These are phyloP conservation scores for Chlamydotis undulata DNA, from an alignment of 2,113 vertebrate genomes.

Conservation along the genomic window DNA sequence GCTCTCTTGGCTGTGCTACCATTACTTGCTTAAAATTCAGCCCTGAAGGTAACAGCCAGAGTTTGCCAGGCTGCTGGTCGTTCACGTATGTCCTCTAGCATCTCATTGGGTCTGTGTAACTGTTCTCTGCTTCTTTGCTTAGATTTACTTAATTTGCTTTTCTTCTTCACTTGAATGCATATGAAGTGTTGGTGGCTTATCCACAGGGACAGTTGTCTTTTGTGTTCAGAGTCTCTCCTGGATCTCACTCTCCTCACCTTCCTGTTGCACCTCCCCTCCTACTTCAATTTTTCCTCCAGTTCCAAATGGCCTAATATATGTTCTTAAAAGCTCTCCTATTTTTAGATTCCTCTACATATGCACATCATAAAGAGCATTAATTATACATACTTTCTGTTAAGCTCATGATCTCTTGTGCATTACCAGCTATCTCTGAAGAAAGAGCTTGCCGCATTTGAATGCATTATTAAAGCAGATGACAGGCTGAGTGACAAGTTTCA, in stretches of 20 bases:
- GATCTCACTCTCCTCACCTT: not conserved
- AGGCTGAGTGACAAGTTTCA: conserved; percentile 1
- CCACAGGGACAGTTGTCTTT: not conserved
- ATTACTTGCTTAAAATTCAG: not conserved
- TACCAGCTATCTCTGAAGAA: conserved; percentile 17
- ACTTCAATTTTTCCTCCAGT: not conserved
- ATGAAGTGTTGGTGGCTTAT: not conserved
- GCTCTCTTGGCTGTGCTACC: not conserved
- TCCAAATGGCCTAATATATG: not conserved
- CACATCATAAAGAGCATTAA: conserved; percentile 3
- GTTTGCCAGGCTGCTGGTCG: not conserved
- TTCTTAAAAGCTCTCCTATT: conserved; percentile 14
- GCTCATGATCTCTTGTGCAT: conserved; percentile 3
- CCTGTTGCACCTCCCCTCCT: not conserved
- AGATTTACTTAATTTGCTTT: not conserved
- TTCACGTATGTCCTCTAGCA: not conserved
- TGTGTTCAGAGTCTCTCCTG: not conserved
- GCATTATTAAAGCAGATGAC: not conserved
- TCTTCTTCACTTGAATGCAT: not conserved
- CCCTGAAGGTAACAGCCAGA: not conserved
- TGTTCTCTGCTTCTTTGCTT: not conserved
- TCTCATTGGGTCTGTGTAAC: not conserved
- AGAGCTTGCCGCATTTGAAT: not conserved
- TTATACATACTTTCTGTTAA: conserved; percentile 28
- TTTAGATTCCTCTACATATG: conserved; percentile 12